A percentile compares a stretch with the other conserved stretches of the same genome.
Evolutionary conservation across 53 echinoderm and acorn worm species (phyloP).

Genomic region (Arbacia lixula): DNA sequence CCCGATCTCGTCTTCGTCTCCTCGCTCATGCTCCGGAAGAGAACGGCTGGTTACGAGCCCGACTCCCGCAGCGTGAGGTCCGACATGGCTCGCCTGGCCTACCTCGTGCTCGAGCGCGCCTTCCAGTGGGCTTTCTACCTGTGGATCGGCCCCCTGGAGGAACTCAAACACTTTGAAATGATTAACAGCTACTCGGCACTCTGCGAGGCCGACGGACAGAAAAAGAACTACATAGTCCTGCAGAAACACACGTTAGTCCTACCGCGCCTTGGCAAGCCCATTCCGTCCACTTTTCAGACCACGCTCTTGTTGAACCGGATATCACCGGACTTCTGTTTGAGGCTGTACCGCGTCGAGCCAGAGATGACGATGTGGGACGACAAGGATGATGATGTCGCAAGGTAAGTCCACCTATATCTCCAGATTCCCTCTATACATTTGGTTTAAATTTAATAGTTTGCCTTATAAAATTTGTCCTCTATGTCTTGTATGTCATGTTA

Average conservation of each 20-base stretch:
- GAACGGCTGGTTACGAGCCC: slow-evolving; percentile 79
- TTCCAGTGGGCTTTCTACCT: slow-evolving; percentile 89
- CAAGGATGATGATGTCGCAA: slow-evolving; percentile 74
- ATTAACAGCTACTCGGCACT: slow-evolving; percentile 72
- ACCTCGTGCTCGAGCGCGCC: slow-evolving; percentile 82
- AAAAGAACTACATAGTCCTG: slow-evolving; percentile 82
- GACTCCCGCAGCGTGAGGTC: slow-evolving; percentile 78
- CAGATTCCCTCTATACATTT: no score
- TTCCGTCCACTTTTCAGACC: slow-evolving; percentile 83
- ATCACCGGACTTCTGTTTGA: slow-evolving; percentile 80
- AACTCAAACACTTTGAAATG: slow-evolving; percentile 83
- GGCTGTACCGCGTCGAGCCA: slow-evolving; percentile 88
- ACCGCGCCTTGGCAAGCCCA: slow-evolving; percentile 88
- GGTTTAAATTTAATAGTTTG: no score
- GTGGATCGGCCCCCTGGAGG: slow-evolving; percentile 89
- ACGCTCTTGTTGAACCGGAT: slow-evolving; percentile 84
- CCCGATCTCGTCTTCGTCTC: slow-evolving; percentile 80
- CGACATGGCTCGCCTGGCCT: slow-evolving; percentile 91
- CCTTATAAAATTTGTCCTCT: no score
- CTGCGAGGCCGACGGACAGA: slow-evolving; percentile 69
- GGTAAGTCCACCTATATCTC: no score
- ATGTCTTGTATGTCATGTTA: no score
- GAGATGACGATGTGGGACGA: slow-evolving; percentile 99
- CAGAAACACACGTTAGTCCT: slow-evolving; percentile 78
- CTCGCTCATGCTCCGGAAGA: slow-evolving; percentile 74